These are phyloP conservation scores for Elephantulus edwardii DNA, from an alignment of 2,113 vertebrate species.

Conservation along the genomic window DNA sequence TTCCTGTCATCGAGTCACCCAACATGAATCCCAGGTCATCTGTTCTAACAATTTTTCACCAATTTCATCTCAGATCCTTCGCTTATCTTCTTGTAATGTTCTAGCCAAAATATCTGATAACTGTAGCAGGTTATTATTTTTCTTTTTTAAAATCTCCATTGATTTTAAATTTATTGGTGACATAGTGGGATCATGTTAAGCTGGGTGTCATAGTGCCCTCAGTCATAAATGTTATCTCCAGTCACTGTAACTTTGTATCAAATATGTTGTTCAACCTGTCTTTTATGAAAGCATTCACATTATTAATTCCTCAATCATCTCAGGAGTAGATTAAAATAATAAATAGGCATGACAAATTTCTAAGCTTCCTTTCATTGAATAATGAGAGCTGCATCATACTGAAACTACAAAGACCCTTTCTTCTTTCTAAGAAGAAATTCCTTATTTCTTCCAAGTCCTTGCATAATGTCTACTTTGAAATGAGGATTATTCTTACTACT, in stretches of 20 bases:
- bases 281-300: constrained; percentile 30
- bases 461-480: not conserved
- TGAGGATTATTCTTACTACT: not conserved
- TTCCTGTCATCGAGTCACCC: not conserved
- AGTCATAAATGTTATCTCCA: not conserved
- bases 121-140: not conserved
- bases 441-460: not conserved
- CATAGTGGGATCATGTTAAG: not conserved
- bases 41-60: not conserved
- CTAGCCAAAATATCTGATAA: constrained; percentile 11
- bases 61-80: constrained; percentile 11
- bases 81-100: not conserved
- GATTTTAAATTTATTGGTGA: not conserved
- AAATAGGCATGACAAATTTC: constrained; percentile 23
- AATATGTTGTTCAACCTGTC: not conserved
- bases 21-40: not conserved
- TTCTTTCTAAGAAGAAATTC: too few species aligned
- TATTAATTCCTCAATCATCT: not conserved
- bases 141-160: not conserved
- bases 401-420: not conserved
- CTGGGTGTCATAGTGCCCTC: not conserved
- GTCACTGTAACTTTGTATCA: constrained; percentile 13
- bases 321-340: constrained; percentile 4
- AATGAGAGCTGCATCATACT: not conserved
- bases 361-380: not conserved